Evolutionary conservation across 2,888 invertebrate species (phyloP).

Genomic region (Perizoma flavofasciatum): DNA sequence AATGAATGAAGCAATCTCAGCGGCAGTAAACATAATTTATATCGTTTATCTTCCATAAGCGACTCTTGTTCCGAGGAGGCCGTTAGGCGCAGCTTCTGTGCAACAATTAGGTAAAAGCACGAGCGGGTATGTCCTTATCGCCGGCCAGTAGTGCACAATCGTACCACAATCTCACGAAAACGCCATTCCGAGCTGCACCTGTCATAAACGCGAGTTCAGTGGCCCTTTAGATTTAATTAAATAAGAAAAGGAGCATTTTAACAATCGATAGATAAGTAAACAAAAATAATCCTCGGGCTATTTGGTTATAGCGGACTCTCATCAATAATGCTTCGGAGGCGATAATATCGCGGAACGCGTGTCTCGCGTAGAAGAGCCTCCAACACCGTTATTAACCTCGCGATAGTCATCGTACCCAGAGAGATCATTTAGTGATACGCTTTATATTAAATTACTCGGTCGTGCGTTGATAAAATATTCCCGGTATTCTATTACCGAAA

Average conservation of each 20-base stretch:
- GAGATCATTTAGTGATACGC: conserved; percentile 83
- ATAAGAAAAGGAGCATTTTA: conserved; percentile 65
- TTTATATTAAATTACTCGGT: conserved; percentile 84
- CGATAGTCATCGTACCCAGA: conserved; percentile 75
- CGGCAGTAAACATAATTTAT: conserved; percentile 72
- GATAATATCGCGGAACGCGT: conserved; percentile 80
- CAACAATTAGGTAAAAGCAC: conserved; percentile 71
- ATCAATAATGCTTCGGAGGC: conserved; percentile 79
- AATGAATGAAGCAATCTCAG: conserved; percentile 79
- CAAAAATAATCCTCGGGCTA: conserved; percentile 79
- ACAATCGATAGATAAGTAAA: conserved; percentile 75
- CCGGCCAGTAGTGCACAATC: conserved; percentile 70
- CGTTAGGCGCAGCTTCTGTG: conserved; percentile 76
- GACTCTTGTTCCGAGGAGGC: conserved; percentile 57
- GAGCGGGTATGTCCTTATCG: conserved; percentile 64
- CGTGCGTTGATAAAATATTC: conserved; percentile 83
- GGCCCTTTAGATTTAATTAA: conserved; percentile 72
- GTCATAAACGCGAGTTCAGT: conserved; percentile 72
- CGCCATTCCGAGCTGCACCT: conserved; percentile 77
- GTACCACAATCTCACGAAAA: conserved; percentile 79
- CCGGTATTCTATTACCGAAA: conserved; percentile 82
- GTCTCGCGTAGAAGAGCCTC: conserved; percentile 75
- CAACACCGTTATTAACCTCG: conserved; percentile 80
- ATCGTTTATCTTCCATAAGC: conserved; percentile 73
- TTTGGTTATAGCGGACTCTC: conserved; percentile 77